Conservation (phyloP, 2,888 invertebrate genomes). For the Fragum whitleyi region DNA sequence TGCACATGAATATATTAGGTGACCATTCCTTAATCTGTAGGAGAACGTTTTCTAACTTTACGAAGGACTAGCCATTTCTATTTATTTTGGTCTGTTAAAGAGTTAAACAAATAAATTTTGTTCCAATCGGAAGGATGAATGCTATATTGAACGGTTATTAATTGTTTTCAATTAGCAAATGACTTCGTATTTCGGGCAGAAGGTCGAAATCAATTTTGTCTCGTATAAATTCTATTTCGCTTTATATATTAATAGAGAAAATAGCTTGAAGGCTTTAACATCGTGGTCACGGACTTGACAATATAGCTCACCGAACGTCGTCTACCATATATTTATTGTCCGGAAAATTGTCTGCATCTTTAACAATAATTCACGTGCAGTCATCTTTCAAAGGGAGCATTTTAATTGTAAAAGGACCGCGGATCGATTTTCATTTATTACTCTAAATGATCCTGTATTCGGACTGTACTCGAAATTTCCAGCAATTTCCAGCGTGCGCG, state of each 20-base stretch:
- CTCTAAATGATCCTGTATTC: no score
- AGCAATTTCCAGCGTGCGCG: no score
- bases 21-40: no score
- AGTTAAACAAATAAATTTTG: no score
- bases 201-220: conserved; percentile 16
- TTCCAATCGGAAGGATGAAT: no score
- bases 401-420: background rate
- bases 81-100: no score
- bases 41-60: no score
- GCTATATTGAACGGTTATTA: background rate
- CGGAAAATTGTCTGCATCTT: background rate
- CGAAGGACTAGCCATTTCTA: no score
- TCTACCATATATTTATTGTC: background rate
- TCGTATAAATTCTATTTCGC: background rate
- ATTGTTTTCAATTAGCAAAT: conserved; percentile 20
- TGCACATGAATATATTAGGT: no score
- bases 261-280: background rate
- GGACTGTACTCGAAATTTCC: no score
- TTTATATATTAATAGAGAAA: conserved; percentile 7
- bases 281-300: conserved; percentile 21
- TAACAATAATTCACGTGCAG: background rate
- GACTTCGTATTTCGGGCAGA: background rate
- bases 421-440: background rate
- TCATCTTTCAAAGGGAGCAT: background rate
- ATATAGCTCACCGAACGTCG: conserved; percentile 3